Base-by-base conservation (phyloP, 2,113 vertebrate species). In the Corythornis vintsioides region DNA sequence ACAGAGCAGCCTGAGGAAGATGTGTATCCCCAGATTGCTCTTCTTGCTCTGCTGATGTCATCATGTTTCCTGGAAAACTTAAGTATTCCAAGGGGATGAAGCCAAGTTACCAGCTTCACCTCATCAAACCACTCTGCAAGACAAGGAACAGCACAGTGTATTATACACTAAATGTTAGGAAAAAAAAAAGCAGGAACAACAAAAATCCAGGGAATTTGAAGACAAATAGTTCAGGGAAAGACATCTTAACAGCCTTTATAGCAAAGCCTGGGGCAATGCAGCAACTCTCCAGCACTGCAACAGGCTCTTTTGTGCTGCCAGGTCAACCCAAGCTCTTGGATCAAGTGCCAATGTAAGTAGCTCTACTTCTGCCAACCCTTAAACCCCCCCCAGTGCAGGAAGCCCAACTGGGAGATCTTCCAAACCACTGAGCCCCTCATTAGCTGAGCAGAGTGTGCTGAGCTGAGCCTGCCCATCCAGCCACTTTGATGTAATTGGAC, bases 21-120 rank as follows among this genome's bases (percentile, higher is more conserved):
- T 12, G 47, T 1, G 1, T 9, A 42, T 26, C 56, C 59, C 11
- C 66, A 38, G 57, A 11, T 2, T 13, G 18, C 73, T 83, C 38
- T 24, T 61, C 67, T 20, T 24, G 29, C 59, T 79, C 86, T 47
- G 13, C 70, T 76, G 81, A 86, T 61, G 77, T 79, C 78, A 76
- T 33, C 64, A 11, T 3, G 17, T 50, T 69, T 83, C 65, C 78
- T 60, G 78, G 82, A 83, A 77, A 79, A 84, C 38, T 50, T 38
- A 7, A 55, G 29, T 16, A 66, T 71, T 83, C 64, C 64, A 83
- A n/a, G 43, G 63, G 31, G 53, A 83, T 29, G 15, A 70, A 66
- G 84, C 76, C 82, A 76, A 89, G 55, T 77, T 45, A 89, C 40
- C 82, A 80, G 67, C 91, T 86, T 83, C 85, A 86, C 11, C n/a